Conservation (phyloP, 2,888 invertebrate species). For the Drosophila peninsularis region DNA sequence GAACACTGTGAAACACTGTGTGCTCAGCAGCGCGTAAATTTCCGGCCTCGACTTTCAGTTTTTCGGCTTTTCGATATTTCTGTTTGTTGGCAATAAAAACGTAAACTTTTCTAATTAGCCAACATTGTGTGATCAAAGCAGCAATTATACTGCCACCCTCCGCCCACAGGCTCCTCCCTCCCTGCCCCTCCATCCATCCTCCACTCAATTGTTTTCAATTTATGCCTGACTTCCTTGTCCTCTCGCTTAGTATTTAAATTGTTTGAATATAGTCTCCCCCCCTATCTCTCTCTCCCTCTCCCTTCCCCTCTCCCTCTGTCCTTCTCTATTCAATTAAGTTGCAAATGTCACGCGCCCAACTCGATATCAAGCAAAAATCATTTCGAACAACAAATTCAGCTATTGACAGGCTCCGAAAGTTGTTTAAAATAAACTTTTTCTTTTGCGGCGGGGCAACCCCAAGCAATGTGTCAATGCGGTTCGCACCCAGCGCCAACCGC, state of each 20-base stretch:
- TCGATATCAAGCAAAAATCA: conserved; percentile 46
- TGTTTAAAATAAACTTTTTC: conserved; percentile 59
- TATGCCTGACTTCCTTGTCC: conserved; percentile 17
- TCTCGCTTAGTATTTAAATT: conserved; percentile 46
- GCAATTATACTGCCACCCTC: conserved; percentile 68
- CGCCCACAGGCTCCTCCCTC: not conserved
- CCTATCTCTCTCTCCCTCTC: not conserved
- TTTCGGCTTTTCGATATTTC: conserved; percentile 48
- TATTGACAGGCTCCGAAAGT: conserved; percentile 51
- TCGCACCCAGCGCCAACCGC: conserved; percentile 71
- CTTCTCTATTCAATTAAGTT: conserved; percentile 50
- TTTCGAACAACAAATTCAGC: conserved; percentile 33
- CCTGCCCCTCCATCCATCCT: not conserved
- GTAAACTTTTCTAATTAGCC: conserved; percentile 82
- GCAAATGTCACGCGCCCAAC: conserved; percentile 32
- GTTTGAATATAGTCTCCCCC: conserved; percentile 49
- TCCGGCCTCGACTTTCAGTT: conserved; percentile 1
- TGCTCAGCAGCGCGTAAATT: conserved; percentile 34
- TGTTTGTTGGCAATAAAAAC: conserved; percentile 67
- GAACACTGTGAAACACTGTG: not conserved
- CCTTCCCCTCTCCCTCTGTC: not conserved
- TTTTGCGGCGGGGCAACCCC: conserved; percentile 25
- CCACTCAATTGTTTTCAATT: not conserved
- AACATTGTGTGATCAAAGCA: conserved; percentile 82
- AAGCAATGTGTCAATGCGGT: conserved; percentile 75